Conservation (phyloP, 2,797 vertebrate genomes). For the Schizopygopsis pylzovi region DNA sequence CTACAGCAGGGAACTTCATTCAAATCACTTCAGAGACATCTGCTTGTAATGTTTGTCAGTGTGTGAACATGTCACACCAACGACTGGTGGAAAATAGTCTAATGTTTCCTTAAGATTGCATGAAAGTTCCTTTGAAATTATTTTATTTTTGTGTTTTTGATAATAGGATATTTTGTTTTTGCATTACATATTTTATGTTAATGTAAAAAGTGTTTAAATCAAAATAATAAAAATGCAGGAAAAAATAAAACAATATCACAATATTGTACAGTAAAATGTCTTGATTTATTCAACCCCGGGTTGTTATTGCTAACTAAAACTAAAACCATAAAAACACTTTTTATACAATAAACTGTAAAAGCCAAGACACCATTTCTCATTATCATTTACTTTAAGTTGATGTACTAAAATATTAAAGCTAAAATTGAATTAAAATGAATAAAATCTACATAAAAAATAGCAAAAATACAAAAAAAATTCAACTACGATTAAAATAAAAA, state of each 20-base stretch:
- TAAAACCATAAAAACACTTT: neutral
- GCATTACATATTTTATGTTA: neutral
- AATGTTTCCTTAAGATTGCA: neutral
- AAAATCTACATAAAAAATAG: neutral
- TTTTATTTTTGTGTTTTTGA: neutral
- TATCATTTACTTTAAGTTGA: neutral
- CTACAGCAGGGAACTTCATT: slow-evolving; percentile 15
- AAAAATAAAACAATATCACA: neutral
- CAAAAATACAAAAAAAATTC: neutral
- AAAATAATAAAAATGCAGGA: neutral
- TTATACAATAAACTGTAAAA: neutral
- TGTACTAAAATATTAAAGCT: too few species aligned
- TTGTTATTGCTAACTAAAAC: neutral
- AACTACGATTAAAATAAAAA: neutral
- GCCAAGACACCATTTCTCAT: neutral
- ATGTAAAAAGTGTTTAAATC: neutral
- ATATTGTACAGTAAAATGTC: neutral
- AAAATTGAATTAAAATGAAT: neutral
- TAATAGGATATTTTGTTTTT: neutral
- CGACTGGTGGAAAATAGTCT: neutral
- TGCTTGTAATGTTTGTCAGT: slow-evolving; percentile 8
- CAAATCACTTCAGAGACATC: slow-evolving; percentile 21
- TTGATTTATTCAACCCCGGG: neutral
- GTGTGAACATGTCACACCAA: slow-evolving; percentile 14
- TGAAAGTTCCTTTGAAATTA: neutral